These are phyloP conservation scores for Gymnogyps californianus DNA, from an alignment of 2,113 vertebrate species.

Conservation along the genomic window DNA sequence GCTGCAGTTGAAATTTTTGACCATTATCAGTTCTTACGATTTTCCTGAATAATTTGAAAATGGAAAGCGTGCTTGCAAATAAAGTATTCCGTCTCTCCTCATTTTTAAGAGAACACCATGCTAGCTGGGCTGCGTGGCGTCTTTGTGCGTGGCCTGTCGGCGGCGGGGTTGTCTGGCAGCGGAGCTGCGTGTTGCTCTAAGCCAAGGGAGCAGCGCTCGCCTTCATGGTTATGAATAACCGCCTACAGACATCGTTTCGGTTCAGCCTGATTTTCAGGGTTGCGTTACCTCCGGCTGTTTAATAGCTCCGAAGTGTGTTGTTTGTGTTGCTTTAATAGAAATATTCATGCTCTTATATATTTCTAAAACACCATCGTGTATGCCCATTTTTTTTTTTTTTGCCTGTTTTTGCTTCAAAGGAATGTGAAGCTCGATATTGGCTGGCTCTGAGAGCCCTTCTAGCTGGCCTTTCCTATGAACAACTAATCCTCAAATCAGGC, in stretches of 20 bases:
- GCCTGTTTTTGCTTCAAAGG: not conserved
- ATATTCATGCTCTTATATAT: not conserved
- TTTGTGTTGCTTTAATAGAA: not conserved
- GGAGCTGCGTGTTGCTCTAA: not conserved
- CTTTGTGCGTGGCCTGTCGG: fast-evolving
- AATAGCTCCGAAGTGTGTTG: not conserved
- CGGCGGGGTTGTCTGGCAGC: fast-evolving
- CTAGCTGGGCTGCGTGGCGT: fast-evolving
- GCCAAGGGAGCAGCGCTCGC: fast-evolving
- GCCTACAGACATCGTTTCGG: fast-evolving
- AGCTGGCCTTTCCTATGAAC: not conserved
- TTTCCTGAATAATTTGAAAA: not conserved
- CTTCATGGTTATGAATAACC: not conserved
- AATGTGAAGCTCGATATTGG: not conserved
- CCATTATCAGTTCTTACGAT: fast-evolving
- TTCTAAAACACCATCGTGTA: not conserved
- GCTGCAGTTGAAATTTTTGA: not conserved
- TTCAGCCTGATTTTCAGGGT: not conserved
- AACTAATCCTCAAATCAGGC: not conserved
- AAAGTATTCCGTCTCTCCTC: not conserved
- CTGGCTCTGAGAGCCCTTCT: not conserved
- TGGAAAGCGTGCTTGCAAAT: not conserved
- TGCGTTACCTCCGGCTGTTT: not conserved
- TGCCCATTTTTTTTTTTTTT: not conserved
- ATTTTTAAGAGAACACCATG: not conserved